Percentiles rank a stretch among this genome's conserved stretches.
Conservation (phyloP, 2,888 invertebrate genomes). For the Timema cristinae region DNA sequence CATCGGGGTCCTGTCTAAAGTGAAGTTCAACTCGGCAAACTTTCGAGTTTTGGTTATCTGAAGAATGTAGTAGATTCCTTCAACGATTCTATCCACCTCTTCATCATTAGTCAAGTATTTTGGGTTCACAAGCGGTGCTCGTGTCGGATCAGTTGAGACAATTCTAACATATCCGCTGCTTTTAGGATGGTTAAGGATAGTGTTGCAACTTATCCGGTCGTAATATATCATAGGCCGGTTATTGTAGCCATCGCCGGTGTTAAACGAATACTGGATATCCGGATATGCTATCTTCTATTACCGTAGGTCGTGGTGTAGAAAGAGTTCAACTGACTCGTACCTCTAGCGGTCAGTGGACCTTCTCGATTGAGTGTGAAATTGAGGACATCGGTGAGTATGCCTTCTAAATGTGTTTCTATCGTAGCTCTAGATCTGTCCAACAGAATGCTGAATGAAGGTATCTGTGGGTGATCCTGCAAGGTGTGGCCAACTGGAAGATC, state of each 20-base stretch:
- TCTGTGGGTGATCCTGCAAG: constrained; percentile 52
- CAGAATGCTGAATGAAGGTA: neutral
- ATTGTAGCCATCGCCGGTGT: neutral
- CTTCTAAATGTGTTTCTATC: no score
- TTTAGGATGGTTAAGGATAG: neutral
- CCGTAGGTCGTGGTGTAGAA: neutral
- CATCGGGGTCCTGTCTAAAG: neutral
- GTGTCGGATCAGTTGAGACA: neutral
- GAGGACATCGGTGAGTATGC: neutral
- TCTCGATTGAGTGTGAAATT: neutral
- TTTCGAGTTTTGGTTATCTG: neutral
- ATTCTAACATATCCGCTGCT: constrained; percentile 7
- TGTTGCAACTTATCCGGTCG: neutral
- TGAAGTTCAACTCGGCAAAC: neutral
- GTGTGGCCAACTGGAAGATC: constrained; percentile 81
- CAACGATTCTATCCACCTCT: neutral
- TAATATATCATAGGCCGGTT: neutral
- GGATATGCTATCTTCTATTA: neutral
- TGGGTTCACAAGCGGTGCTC: neutral
- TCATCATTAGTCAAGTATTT: neutral
- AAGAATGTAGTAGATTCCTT: neutral
- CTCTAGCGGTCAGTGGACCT: constrained; percentile 2
- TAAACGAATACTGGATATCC: neutral
- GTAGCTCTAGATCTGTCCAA: neutral
- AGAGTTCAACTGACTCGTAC: neutral